phyloP scores from a whole-genome alignment of 2,888 invertebrate genomes.

The Euclidia mi region DNA sequence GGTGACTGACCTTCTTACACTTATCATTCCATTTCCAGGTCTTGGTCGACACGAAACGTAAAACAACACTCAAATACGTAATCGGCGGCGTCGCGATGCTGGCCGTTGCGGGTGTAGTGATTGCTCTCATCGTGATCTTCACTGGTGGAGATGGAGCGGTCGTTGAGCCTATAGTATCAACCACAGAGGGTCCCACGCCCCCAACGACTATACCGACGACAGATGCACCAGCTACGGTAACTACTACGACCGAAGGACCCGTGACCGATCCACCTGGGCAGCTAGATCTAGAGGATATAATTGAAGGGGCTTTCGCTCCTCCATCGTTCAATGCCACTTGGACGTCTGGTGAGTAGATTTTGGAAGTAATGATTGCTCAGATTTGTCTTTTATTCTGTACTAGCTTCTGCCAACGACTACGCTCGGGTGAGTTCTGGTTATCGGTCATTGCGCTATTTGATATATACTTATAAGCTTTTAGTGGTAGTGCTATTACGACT shows the following conservation, averaged over 20 bases:
- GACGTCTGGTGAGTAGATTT: slow-evolving; percentile 91
- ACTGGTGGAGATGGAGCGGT: slow-evolving; percentile 75
- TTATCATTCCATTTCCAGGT: slow-evolving; percentile 88
- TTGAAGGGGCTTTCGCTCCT: slow-evolving; percentile 92
- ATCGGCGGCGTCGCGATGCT: slow-evolving; percentile 89
- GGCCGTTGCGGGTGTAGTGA: slow-evolving; percentile 90
- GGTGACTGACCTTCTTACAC: too few species aligned
- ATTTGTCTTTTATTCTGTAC: too few species aligned
- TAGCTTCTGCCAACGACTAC: neutral
- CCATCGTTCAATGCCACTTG: slow-evolving; percentile 95
- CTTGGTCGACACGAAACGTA: slow-evolving; percentile 90
- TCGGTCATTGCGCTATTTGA: too few species aligned
- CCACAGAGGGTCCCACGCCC: slow-evolving; percentile 64
- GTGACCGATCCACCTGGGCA: slow-evolving; percentile 33
- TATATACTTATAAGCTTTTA: too few species aligned
- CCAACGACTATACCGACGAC: slow-evolving; percentile 47
- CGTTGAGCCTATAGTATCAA: slow-evolving; percentile 66
- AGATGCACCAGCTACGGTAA: slow-evolving; percentile 1
- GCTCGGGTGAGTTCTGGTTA: neutral
- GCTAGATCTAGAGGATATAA: slow-evolving; percentile 92
- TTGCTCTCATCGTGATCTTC: slow-evolving; percentile 90
- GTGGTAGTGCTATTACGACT: too few species aligned
- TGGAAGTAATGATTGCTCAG: too few species aligned
- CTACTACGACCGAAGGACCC: slow-evolving; percentile 30
- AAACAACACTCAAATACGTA: slow-evolving; percentile 88